Evolutionary conservation across 2,113 vertebrate species (phyloP), one percentile per base, ranked within the genome.

Genomic region (Rhinolophus sinicus): DNA sequence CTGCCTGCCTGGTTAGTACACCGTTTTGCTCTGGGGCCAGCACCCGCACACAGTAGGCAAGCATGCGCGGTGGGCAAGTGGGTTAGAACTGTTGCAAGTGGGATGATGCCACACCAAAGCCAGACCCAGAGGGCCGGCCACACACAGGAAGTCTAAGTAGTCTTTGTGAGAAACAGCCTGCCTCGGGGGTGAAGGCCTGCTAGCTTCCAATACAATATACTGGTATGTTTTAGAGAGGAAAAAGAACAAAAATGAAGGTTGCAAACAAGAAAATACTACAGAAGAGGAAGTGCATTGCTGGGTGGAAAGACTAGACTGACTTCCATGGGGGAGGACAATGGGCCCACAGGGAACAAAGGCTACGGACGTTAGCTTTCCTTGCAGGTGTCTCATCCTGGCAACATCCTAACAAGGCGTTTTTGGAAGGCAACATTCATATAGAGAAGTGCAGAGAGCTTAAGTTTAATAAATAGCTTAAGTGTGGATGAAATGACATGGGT

Each of bases 401-500:
- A 56, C 75, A 16, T 19, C 18, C 50, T 93, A 54, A 75, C 14
- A 52, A 8, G 40, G 56, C 16, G 6, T 56, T 33, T 50, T 64
- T 75, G 13, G 62, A 69, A 75, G 8, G 21, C 62, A 60, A 96
- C 86, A 83, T 26, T 75, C 62, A 85, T 40, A 44, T 4, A 40
- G 73, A 86, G 56, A 92, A 82, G 65, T 69, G 56, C 54, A 67
- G 81, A 94, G 54, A 50, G 44, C 50, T 87, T 85, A 28, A 69
- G 30, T 35, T 47, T 76, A 24, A 50, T 73, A 44, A 50, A 77
- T 62, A 30, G 12, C 62, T 88, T 62, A 58, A 35, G 8, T 58
- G 80, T 9, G 44, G 82, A 50, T 56, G 73, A 87, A n/a, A 14
- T 6, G 21, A 90, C 73, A 38, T 11, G 56, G 18, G 21, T 70